Conservation (phyloP, 2,113 vertebrate genomes). For the Scatophagus argus region DNA sequence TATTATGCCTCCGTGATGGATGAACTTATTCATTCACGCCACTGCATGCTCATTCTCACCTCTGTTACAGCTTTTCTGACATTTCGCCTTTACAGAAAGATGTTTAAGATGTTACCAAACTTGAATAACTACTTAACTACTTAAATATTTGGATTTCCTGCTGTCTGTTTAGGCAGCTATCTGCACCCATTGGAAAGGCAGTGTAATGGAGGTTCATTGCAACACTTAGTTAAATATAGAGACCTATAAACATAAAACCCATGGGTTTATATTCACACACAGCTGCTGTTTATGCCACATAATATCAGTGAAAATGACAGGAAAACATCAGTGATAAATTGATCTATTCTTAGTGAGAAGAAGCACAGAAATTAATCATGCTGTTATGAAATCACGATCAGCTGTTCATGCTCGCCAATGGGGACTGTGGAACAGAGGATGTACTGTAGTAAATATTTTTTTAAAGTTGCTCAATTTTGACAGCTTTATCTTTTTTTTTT, state of each 20-base stretch:
- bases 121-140: slow-evolving; percentile 19
- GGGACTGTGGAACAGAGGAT: not conserved
- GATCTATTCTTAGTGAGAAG: not conserved
- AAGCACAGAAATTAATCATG: not conserved
- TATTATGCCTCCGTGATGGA: slow-evolving; percentile 64
- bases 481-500: too few species aligned
- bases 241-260: not conserved
- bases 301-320: too few species aligned
- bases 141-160: slow-evolving; percentile 24
- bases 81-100: slow-evolving; percentile 46
- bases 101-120: slow-evolving; percentile 26
- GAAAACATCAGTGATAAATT: not conserved
- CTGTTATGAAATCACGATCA: not conserved
- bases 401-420: not conserved
- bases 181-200: not conserved
- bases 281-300: not conserved
- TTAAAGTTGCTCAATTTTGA: too few species aligned
- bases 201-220: not conserved
- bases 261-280: not conserved
- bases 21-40: slow-evolving; percentile 49
- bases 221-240: not conserved
- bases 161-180: not conserved
- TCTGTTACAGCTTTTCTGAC: slow-evolving; percentile 46
- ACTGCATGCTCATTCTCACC: not conserved
- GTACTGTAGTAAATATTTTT: not conserved